A percentile compares a stretch with the other conserved stretches of the same genome.
Evolutionary conservation across 2,888 invertebrate species (phyloP).

Genomic region (Molanna angustata): DNA sequence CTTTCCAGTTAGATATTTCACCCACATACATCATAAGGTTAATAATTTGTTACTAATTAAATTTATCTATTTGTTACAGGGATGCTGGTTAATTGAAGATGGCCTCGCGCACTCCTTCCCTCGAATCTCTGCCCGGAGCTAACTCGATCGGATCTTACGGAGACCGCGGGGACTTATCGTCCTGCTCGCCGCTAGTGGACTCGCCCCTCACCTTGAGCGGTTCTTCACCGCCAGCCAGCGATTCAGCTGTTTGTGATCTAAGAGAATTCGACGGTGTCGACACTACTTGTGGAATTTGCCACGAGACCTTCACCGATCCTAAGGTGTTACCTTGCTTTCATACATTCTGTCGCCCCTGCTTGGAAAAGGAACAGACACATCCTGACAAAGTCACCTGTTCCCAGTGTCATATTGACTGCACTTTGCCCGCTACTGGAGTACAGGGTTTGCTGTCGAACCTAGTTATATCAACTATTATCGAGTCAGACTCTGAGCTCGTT

Average conservation of each 20-base stretch:
- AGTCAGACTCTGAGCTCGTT: constrained; percentile 54
- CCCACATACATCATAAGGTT: neutral
- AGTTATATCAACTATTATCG: constrained; percentile 55
- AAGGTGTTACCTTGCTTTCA: constrained; percentile 80
- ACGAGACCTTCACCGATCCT: constrained; percentile 70
- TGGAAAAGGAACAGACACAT: constrained; percentile 69
- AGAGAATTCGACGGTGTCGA: constrained; percentile 62
- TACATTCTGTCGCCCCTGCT: constrained; percentile 79
- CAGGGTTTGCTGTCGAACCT: constrained; percentile 67
- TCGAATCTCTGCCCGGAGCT: constrained; percentile 89
- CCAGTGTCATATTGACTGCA: constrained; percentile 57
- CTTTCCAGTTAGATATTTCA: too few species aligned
- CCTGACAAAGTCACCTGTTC: constrained; percentile 76
- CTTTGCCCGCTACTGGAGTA: constrained; percentile 56
- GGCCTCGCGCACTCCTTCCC: constrained; percentile 90
- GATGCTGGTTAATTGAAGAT: constrained; percentile 89
- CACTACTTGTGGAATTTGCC: constrained; percentile 68
- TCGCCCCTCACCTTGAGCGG: constrained; percentile 82
- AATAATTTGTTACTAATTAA: neutral
- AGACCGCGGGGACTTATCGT: constrained; percentile 76
- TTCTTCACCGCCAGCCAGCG: constrained; percentile 83
- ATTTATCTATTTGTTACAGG: constrained; percentile 57
- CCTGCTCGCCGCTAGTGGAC: constrained; percentile 56
- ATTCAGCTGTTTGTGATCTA: constrained; percentile 77
- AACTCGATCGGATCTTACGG: constrained; percentile 86